phyloP scores from a whole-genome alignment of 2,888 invertebrate genomes.

The Noctua janthe region DNA sequence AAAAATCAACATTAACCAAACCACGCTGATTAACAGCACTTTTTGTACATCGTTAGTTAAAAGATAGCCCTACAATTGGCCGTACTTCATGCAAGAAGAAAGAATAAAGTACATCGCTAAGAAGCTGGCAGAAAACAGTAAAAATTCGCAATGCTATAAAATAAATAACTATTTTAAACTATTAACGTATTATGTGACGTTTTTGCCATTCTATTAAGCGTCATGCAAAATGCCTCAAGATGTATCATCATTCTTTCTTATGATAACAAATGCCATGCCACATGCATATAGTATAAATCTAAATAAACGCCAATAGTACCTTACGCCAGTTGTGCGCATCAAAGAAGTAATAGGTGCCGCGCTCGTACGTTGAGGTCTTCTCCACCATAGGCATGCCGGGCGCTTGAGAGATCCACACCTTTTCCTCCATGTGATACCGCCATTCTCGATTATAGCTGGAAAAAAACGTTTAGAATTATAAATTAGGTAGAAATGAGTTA shows the following conservation, averaged over 20 bases:
- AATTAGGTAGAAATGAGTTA: background rate
- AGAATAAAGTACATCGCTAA: background rate
- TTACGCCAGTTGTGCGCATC: conserved; percentile 99
- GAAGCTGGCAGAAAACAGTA: background rate
- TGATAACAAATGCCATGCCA: background rate
- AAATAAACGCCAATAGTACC: conserved; percentile 74
- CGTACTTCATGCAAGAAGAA: background rate
- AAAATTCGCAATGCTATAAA: background rate
- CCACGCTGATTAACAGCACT: background rate
- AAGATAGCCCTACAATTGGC: background rate
- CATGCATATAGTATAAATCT: conserved; percentile 52
- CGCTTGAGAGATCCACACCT: conserved; percentile 99
- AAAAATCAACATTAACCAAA: background rate
- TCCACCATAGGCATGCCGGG: conserved; percentile 98
- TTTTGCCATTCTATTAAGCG: background rate
- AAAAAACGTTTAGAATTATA: conserved; percentile 27
- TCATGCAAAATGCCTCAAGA: background rate
- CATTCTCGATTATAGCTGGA: conserved; percentile 98
- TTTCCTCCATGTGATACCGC: conserved; percentile 99
- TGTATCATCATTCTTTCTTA: background rate
- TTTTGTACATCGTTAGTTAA: background rate
- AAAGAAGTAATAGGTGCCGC: conserved; percentile 99
- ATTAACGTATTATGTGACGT: background rate
- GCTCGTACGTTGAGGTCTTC: conserved; percentile 98
- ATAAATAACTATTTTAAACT: background rate